These are phyloP conservation scores for Pempheris klunzingeri DNA, from an alignment of 2,797 vertebrate genomes.

Conservation along the genomic window DNA sequence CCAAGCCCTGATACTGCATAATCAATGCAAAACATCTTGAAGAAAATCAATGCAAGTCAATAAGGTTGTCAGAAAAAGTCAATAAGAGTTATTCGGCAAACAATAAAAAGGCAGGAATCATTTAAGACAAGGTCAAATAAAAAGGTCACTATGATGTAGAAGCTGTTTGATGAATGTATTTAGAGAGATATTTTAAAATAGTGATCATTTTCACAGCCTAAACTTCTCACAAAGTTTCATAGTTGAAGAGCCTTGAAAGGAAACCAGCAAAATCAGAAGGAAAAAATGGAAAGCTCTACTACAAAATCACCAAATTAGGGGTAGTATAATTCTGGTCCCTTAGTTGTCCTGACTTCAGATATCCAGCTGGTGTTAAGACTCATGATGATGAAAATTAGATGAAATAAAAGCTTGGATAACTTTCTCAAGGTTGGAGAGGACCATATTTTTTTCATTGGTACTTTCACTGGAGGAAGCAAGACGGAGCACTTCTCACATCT, in stretches of 20 bases:
- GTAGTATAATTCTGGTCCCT: conserved; percentile 13
- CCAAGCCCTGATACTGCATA: neutral
- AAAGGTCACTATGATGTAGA: neutral
- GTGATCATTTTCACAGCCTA: neutral
- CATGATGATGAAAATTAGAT: conserved; percentile 31
- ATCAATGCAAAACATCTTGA: conserved; percentile 11
- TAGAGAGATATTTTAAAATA: neutral
- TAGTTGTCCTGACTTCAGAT: conserved; percentile 14
- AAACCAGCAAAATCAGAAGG: conserved; percentile 10
- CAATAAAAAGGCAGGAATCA: neutral
- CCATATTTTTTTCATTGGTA: neutral
- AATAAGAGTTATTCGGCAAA: conserved; percentile 1
- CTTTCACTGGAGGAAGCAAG: conserved; percentile 4
- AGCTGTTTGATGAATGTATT: neutral
- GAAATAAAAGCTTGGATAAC: conserved; percentile 17
- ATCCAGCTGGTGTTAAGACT: conserved; percentile 11
- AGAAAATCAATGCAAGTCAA: conserved; percentile 16
- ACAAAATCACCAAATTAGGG: conserved; percentile 24
- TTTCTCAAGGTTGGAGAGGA: conserved; percentile 7
- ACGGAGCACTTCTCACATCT: conserved; percentile 8
- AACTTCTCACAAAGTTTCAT: neutral
- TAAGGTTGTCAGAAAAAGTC: conserved; percentile 11
- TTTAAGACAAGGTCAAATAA: neutral
- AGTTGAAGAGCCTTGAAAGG: conserved; percentile 1
- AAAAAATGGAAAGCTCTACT: neutral